phyloP scores from a whole-genome alignment of 2,113 vertebrate genomes.

The Salvelinus namaycush region DNA sequence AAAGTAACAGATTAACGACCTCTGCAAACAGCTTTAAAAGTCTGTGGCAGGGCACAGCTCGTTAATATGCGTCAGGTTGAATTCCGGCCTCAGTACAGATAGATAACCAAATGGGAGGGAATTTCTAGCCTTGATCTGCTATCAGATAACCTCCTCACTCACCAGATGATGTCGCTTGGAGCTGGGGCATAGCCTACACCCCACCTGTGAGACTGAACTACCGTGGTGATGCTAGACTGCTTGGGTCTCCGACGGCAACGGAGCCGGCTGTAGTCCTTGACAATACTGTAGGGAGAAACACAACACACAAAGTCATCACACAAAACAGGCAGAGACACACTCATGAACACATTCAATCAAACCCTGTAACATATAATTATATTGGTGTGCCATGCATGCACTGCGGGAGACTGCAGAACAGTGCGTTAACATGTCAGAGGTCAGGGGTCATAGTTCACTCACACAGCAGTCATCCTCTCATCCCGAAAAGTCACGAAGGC shows the following conservation, averaged over 20 bases:
- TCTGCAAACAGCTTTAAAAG: too few relatives aligned
- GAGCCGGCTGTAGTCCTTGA: conserved; percentile 82
- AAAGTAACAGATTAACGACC: too few relatives aligned
- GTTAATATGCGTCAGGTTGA: too few relatives aligned
- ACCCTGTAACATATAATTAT: too few relatives aligned
- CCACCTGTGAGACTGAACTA: conserved; percentile 88
- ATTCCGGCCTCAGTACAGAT: too few relatives aligned
- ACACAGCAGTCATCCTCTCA: conserved; percentile 88
- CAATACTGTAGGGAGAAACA: conserved; percentile 74
- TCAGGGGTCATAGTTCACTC: conserved; percentile 61
- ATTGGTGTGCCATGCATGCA: too few relatives aligned
- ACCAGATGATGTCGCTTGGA: conserved; percentile 96
- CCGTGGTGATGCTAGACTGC: conserved; percentile 90
- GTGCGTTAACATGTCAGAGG: background rate
- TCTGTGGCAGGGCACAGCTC: too few relatives aligned
- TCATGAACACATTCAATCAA: background rate
- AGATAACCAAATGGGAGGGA: too few relatives aligned
- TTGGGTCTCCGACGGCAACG: conserved; percentile 80
- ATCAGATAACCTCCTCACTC: conserved; percentile 44
- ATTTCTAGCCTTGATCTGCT: too few relatives aligned
- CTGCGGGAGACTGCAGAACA: background rate
- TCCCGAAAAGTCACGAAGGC: conserved; percentile 95
- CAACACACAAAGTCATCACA: conserved; percentile 6
- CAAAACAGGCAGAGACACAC: background rate
- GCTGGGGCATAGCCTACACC: conserved; percentile 83